Evolutionary conservation across 2,888 invertebrate genomes (phyloP), one percentile per base, ranked within the genome.

Genomic region (Pediacus dermestoides): DNA sequence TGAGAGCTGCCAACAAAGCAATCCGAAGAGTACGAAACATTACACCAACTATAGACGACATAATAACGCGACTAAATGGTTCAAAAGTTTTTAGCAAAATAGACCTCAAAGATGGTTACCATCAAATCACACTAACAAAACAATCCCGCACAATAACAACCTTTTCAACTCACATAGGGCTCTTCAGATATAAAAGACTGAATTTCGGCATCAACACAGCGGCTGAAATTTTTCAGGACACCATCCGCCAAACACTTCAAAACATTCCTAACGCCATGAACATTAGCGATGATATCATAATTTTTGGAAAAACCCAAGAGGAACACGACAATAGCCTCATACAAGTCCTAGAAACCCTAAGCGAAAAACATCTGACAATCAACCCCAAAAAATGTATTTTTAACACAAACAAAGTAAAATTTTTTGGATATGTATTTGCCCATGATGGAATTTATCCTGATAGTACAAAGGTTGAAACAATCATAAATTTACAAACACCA

Each of bases 341-440:
- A 7, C 3, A 4, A 13, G 28, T 28, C 4, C 14, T 28, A 28
- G 10, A 3, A 3, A 28, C 4, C 11, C 12, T 28, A 11, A 14
- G 14, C 11, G 3, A 11, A 13, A 3, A n/a, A 28, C 3, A 11
- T 28, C n/a, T 28, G 3, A 28, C 28, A 2, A 7, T 28, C 7
- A 28, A 28, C 28, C 3, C 11, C 25, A 30, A 56, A 2, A 66
- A 67, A 46, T 66, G 64, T 43, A 33, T 38, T 10, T 59, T 47
- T 37, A 41, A 41, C 9, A 42, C 32, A 12, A 14, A 40, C 27
- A 37, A 39, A 37, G 38, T 61, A 3, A 26, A 47, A 11, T 62
- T 63, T 41, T 28, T 62, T 11, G 58, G 60, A 16, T 55, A 61
- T 32, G 35, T 44, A 30, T 28, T 66, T 22, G 44, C 55, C 4